Base-by-base conservation (phyloP, 2,113 vertebrate species). In the Hystrix brachyura region DNA sequence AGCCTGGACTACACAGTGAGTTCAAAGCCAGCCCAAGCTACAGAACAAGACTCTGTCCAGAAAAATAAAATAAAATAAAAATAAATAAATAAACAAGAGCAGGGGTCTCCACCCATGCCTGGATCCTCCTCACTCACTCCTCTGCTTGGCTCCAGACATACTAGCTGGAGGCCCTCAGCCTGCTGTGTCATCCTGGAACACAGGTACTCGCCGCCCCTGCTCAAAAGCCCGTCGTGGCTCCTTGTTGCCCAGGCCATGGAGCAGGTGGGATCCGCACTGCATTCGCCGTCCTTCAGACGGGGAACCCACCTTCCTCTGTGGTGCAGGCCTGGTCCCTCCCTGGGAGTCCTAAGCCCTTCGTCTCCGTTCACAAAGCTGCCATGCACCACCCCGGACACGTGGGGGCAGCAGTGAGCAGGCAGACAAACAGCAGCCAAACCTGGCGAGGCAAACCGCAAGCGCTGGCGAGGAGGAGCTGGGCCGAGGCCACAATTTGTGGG, bases 261-360 rank as follows among this genome's bases (percentile, higher is more conserved):
- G 90, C 51, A 53, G 59, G 11, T 87, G 19, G 25, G 8, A 38
- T 1, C n/a, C 13, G 12, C 12, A 0, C 17, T 19, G 7, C 2
- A 0, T 11, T 17, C 59, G 21, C 0, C 32, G 46, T 57, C 48
- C 64, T 25, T n/a, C 6, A 0, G 79, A 13, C 27, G 12, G 14
- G 53, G 69, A 38, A 76, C 27, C 12, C 9, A 5, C 32, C n/a
- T 38, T 25, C 27, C 88, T 32, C 5, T 21, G 17, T 38, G 46
- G 8, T 2, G 15, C 48, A 13, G 12, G 1, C 4, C 43, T 1
- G 11, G 25, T 18, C 51, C 4, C 7, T 38, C 38, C n/a, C 17
- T 46, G 23, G 34, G 2, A 38, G 2, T 2, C 43, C 21, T 7
- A 23, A 23, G 62, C 53, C 69, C 34, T 79, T 48, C 21, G 9